Base-by-base conservation (phyloP, 2,888 invertebrate genomes). In the Deilephila elpenor region DNA sequence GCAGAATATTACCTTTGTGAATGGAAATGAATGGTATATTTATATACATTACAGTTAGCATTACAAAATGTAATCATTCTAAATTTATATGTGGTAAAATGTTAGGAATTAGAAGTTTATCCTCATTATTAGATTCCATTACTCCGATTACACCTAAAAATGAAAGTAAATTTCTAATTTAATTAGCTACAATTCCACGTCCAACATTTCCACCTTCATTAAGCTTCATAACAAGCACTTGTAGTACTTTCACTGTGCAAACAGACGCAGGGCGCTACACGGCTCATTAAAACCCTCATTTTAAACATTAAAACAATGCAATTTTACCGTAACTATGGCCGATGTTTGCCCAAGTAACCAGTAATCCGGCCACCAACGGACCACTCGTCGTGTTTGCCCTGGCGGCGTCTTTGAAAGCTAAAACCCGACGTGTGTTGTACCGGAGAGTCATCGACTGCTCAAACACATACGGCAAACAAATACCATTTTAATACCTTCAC, bases 381-480 rank as follows among this genome's bases (percentile, higher is more conserved):
- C 89, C 91, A 90, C 93, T 93, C 88, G 84, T 86, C 85, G 88
- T 93, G 90, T 92, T 93, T 92, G 87, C 85, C 84, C 85, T 87
- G 92, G 86, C 93, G 94, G 93, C 88, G 80, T 92, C 89, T 93
- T 94, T 94, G 94, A 93, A 93, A 94, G 90, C 88, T 95, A 94
- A 95, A 94, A 95, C 94, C 91, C 91, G 90, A 95, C 90, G 93
- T 94, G 86, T 94, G 94, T 94, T 91, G 87, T 91, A 92, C 89
- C 90, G 87, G 86, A 91, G 90, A 91, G 93, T 90, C 93, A 90
- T 92, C 91, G 91, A 91, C 91, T 89, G 84, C 85, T 82, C 88
- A 93, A 94, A 95, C 91, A 91, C 77, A 78, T 86, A 83, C 82
- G 76, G 84, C 88, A 93, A 93, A 94, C 88, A 94, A 81, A 79